Base-by-base conservation (phyloP, 2,113 vertebrate species). In the Diphyllodes magnificus region DNA sequence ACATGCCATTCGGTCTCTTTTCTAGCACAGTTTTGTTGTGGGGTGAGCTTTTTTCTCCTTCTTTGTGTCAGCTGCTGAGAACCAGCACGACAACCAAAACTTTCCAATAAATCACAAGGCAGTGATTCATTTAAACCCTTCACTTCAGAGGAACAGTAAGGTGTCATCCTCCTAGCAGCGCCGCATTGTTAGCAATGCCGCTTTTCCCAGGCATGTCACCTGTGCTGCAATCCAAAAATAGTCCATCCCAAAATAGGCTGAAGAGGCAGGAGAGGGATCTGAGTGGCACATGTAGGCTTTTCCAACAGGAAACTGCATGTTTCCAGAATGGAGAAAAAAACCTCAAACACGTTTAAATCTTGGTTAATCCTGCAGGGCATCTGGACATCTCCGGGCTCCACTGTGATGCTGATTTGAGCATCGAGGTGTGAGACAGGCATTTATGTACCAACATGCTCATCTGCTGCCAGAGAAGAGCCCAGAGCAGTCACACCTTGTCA, bases 201-300 rank as follows among this genome's bases (percentile, higher is more conserved):
- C 68, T 50, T 12, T 53, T 63, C 68, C 25, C 3, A 81, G 76
- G 68, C 80, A 39, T 8, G 28, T 86, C 95, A 93, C 90, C 96
- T 90, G 86, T 35, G 66, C 89, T 53, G 78, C 73, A 59, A 57
- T 72, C 95, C 93, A n/a, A 90, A 94, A 96, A 96, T 90, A 95
- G 95, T 59, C 81, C 96, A 87, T 14, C 88, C 94, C 92, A 94
- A 95, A 95, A 96, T 91, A 95, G 94, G 88, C 53, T 4, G 3
- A 7, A 4, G 9, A 87, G 73, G 82, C n/a, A 33, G 89, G 31
- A 85, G 49, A 77, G 49, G 50, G 84, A 92, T 59, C 60, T 0
- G 7, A 85, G 59, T 14, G 31, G 83, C 79, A 83, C 76, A 80
- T 1, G 7, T 59, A 59, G 40, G 47, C n/a, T 20, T 54, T 88